A percentile compares a stretch with the other conserved stretches of the same genome.
Evolutionary conservation across 2,888 invertebrate species (phyloP).

Genomic region (Parnassius mnemosyne): DNA sequence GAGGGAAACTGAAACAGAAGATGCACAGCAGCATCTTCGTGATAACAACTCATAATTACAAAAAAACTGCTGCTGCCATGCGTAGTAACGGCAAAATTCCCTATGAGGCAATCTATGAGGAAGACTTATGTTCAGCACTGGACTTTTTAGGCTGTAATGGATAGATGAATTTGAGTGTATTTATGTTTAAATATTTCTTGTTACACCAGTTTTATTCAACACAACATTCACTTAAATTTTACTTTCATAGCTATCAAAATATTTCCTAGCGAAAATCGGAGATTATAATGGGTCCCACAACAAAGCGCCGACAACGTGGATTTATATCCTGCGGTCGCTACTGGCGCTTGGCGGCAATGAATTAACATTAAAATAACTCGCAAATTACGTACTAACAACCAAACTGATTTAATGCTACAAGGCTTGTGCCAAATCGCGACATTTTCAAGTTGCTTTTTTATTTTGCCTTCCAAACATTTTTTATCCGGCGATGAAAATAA

Average conservation of each 20-base stretch:
- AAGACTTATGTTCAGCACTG: too few species aligned
- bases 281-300: slow-evolving; percentile 24
- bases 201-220: background rate
- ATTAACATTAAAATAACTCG: slow-evolving; percentile 54
- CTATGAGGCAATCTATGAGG: too few species aligned
- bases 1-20: too few species aligned
- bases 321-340: slow-evolving; percentile 30
- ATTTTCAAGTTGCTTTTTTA: slow-evolving; percentile 13
- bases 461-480: too few species aligned
- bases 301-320: slow-evolving; percentile 33
- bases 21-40: too few species aligned
- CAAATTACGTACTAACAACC: slow-evolving; percentile 46
- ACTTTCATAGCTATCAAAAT: slow-evolving; percentile 11
- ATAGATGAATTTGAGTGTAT: too few species aligned
- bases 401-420: slow-evolving; percentile 32
- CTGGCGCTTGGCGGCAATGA: slow-evolving; percentile 30
- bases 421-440: slow-evolving; percentile 11
- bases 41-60: too few species aligned
- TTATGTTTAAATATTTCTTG: background rate
- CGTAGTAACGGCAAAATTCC: too few species aligned
- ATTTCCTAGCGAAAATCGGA: slow-evolving; percentile 11
- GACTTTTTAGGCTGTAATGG: too few species aligned
- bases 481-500: too few species aligned
- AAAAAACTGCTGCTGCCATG: too few species aligned
- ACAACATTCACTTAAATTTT: slow-evolving; percentile 1